Conservation (phyloP, 2,888 invertebrate genomes). For the Spodoptera exigua region DNA sequence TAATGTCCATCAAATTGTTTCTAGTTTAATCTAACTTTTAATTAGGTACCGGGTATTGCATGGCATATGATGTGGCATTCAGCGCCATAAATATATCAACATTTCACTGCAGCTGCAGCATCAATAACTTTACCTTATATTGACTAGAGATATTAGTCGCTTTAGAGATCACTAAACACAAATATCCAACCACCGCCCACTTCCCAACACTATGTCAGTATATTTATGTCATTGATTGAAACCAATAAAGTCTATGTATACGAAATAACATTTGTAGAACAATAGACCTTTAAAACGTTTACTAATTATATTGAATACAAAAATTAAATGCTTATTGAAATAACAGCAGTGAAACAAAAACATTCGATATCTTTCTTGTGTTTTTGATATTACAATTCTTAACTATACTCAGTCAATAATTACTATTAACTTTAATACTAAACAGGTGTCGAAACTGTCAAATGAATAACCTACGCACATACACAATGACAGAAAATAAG, state of each 20-base stretch:
- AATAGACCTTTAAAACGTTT: constrained; percentile 44
- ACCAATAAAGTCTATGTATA: constrained; percentile 45
- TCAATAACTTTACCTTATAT: constrained; percentile 29
- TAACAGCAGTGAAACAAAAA: constrained; percentile 73
- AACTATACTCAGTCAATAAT: constrained; percentile 86
- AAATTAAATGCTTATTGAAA: constrained; percentile 85
- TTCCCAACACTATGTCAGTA: constrained; percentile 38
- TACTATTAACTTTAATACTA: constrained; percentile 78
- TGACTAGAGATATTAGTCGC: constrained; percentile 48
- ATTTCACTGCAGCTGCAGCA: constrained; percentile 34
- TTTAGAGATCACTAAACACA: constrained; percentile 45
- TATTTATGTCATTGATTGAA: constrained; percentile 49
- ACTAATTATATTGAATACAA: constrained; percentile 61
- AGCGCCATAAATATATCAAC: constrained; percentile 48
- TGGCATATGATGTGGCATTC: constrained; percentile 48
- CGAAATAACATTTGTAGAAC: constrained; percentile 47
- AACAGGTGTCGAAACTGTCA: constrained; percentile 66
- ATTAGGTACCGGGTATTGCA: constrained; percentile 50
- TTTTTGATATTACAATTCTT: constrained; percentile 72
- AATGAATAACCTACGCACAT: constrained; percentile 54
- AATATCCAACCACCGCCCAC: constrained; percentile 17
- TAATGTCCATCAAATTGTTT: constrained; percentile 30
- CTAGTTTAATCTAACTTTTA: constrained; percentile 46
- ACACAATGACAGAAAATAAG: constrained; percentile 52
- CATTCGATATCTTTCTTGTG: constrained; percentile 67